Conservation (phyloP, 2,797 vertebrate species). For the Rhodeus uyekii region DNA sequence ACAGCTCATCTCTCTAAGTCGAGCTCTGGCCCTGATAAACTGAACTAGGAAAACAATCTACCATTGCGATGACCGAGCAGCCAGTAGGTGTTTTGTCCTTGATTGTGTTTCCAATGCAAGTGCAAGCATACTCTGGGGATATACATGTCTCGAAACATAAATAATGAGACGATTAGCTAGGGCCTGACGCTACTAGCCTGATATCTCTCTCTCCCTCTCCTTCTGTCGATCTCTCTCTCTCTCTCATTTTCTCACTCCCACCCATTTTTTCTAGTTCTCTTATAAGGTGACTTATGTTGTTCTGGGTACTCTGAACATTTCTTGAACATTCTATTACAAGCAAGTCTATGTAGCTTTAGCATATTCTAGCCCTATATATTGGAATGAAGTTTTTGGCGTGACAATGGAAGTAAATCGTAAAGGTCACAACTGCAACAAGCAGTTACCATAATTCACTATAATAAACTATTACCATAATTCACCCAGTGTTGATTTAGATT, state of each 20-base stretch:
- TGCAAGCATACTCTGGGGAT: constrained; percentile 57
- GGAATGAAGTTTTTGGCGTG: neutral
- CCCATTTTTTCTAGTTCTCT: constrained; percentile 36
- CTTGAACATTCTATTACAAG: neutral
- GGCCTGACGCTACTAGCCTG: constrained; percentile 51
- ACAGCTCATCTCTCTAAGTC: constrained; percentile 24
- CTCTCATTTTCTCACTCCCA: constrained; percentile 40
- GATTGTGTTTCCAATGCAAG: constrained; percentile 50
- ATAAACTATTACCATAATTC: constrained; percentile 4
- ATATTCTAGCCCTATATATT: neutral
- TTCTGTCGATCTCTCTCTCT: constrained; percentile 17
- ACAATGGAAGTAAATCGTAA: neutral
- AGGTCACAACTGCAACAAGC: neutral
- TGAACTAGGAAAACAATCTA: constrained; percentile 49
- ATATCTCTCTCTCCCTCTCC: constrained; percentile 30
- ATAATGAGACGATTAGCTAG: constrained; percentile 62
- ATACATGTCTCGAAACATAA: constrained; percentile 60
- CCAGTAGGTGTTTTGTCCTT: constrained; percentile 61
- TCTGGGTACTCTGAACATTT: neutral
- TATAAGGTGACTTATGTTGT: constrained; percentile 4
- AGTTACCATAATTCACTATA: constrained; percentile 2
- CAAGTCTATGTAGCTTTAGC: neutral
- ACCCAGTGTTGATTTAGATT: neutral
- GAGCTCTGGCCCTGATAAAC: constrained; percentile 35
- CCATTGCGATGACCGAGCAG: constrained; percentile 47